A percentile compares a stretch with the other conserved stretches of the same genome.
phyloP scores from a whole-genome alignment of 2,113 vertebrate genomes.

The Varanus komodoensis region DNA sequence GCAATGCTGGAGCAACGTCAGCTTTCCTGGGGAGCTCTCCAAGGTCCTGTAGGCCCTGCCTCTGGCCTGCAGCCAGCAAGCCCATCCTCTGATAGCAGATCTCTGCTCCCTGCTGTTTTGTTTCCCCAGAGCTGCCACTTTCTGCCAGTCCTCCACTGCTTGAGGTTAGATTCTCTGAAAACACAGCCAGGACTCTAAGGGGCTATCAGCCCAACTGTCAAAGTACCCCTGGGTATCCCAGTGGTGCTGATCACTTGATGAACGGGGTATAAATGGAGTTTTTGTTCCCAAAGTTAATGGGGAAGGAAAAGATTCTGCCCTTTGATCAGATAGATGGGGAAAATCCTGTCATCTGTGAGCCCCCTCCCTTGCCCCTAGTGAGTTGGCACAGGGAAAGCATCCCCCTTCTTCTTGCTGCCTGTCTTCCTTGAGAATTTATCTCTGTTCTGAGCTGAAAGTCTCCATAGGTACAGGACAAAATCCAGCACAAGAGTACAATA shows the following conservation, averaged over 20 bases:
- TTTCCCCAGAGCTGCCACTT: neutral
- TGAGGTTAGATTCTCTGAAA: no score
- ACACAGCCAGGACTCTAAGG: no score
- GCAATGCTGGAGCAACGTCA: neutral
- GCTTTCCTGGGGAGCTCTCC: neutral
- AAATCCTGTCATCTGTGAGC: neutral
- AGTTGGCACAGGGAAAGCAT: neutral
- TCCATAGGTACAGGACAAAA: neutral
- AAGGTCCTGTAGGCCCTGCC: neutral
- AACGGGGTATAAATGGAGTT: neutral
- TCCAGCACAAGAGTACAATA: neutral
- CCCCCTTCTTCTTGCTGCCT: no score
- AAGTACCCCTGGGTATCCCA: neutral
- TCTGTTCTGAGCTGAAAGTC: neutral
- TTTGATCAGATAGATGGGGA: neutral
- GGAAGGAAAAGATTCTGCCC: neutral
- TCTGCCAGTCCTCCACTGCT: neutral
- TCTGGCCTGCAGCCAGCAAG: neutral
- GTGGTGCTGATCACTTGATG: neutral
- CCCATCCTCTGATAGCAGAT: neutral
- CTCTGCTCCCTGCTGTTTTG: neutral
- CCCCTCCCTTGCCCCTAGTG: neutral
- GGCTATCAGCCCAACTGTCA: neutral
- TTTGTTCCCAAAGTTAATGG: neutral
- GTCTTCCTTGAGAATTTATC: neutral